phyloP scores from a whole-genome alignment of 2,888 invertebrate species.

The Dysmachus trigonus region DNA sequence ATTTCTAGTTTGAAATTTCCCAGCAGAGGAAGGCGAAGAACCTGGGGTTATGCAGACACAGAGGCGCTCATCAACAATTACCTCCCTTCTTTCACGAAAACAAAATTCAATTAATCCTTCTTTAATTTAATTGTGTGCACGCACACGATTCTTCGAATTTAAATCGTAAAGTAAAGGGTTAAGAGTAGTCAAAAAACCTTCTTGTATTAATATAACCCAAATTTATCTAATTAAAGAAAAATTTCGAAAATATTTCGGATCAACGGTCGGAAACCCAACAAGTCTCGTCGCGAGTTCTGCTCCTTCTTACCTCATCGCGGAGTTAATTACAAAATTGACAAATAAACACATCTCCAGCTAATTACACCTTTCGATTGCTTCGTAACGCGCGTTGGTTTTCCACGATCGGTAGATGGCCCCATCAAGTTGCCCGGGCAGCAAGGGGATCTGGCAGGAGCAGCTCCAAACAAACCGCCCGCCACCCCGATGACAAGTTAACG shows the following conservation, averaged over 20 bases:
- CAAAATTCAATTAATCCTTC: too few relatives aligned
- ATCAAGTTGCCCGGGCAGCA: neutral
- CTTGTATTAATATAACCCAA: too few relatives aligned
- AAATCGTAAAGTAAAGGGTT: too few relatives aligned
- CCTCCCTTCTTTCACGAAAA: too few relatives aligned
- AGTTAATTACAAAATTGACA: slow-evolving; percentile 30
- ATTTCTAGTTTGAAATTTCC: too few relatives aligned
- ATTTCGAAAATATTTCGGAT: neutral
- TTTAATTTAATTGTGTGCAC: too few relatives aligned
- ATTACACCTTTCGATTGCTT: neutral
- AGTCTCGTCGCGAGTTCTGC: neutral
- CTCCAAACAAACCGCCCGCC: slow-evolving; percentile 4
- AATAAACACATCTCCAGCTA: slow-evolving; percentile 9
- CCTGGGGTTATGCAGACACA: too few relatives aligned
- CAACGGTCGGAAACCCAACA: neutral
- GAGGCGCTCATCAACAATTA: too few relatives aligned
- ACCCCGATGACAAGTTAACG: slow-evolving; percentile 19
- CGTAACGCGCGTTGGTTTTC: neutral
- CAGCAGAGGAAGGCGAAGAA: too few relatives aligned
- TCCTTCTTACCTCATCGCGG: neutral
- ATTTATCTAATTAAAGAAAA: neutral
- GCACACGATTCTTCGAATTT: neutral
- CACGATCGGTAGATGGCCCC: neutral
- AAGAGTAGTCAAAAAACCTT: too few relatives aligned
- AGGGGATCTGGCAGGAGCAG: neutral